phyloP scores from a whole-genome alignment of 1,140 invertebrate genomes.

The Oreohelix idahoensis region DNA sequence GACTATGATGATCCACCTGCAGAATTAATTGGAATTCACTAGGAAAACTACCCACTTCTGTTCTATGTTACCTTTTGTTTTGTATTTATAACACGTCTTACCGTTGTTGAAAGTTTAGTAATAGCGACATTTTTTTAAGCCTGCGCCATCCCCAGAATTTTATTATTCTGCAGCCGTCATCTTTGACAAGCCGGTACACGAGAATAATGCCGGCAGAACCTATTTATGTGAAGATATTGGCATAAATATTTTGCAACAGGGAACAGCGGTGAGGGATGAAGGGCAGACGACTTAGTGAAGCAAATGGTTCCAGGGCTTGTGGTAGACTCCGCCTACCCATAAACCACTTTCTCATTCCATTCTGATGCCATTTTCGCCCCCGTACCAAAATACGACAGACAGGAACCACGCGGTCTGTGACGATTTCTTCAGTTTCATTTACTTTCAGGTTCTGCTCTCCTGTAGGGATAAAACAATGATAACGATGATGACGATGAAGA shows the following conservation, averaged over 20 bases:
- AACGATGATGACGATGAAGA: too few species aligned
- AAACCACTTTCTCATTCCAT: not conserved
- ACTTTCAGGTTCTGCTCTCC: too few species aligned
- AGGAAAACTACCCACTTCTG: too few species aligned
- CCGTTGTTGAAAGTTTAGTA: not conserved
- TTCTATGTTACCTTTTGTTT: too few species aligned
- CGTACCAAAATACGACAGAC: too few species aligned
- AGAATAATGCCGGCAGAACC: not conserved
- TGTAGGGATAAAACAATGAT: too few species aligned
- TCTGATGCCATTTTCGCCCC: not conserved
- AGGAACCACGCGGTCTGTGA: too few species aligned
- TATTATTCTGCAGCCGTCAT: not conserved
- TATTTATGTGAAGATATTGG: not conserved
- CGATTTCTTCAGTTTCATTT: too few species aligned
- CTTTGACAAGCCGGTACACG: not conserved
- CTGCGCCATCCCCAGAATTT: not conserved
- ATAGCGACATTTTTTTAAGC: not conserved
- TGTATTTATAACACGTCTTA: not conserved
- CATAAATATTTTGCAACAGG: conserved; percentile 3
- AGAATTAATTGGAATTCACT: too few species aligned
- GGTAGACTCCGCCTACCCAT: not conserved
- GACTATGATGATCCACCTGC: too few species aligned
- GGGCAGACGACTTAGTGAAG: not conserved
- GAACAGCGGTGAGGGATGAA: not conserved
- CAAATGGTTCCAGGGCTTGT: not conserved